These are phyloP conservation scores for Sus scrofa DNA, from an alignment of 2,113 vertebrate genomes.

Conservation along the genomic window DNA sequence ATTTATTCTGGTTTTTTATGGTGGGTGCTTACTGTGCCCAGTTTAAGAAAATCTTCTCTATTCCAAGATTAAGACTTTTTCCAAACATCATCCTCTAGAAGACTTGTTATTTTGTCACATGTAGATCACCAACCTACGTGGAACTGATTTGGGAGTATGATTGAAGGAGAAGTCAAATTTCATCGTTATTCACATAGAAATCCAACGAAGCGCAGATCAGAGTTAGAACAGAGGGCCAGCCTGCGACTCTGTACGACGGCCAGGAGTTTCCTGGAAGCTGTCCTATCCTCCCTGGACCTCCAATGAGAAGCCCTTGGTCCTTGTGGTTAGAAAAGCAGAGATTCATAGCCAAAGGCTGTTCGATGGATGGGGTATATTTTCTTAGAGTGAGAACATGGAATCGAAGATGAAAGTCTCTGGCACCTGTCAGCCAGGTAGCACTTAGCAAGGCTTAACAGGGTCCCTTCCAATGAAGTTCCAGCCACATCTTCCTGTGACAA, in stretches of 20 bases:
- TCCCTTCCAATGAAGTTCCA: background rate
- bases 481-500: background rate
- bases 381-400: background rate
- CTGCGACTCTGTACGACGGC: background rate
- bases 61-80: background rate
- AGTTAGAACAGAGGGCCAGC: background rate
- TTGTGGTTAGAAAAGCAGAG: background rate
- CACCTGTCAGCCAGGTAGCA: background rate
- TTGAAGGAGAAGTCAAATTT: background rate
- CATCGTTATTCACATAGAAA: background rate
- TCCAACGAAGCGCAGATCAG: background rate
- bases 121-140: background rate
- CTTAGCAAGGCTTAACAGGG: background rate
- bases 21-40: background rate
- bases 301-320: background rate
- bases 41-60: constrained; percentile 2
- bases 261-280: background rate
- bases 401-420: background rate
- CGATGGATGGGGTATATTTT: background rate
- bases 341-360: background rate
- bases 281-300: background rate
- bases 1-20: background rate
- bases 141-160: background rate
- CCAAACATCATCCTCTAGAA: background rate
- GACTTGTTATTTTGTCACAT: background rate